Conservation (phyloP, 2,888 invertebrate species). For the Molanna angustata region DNA sequence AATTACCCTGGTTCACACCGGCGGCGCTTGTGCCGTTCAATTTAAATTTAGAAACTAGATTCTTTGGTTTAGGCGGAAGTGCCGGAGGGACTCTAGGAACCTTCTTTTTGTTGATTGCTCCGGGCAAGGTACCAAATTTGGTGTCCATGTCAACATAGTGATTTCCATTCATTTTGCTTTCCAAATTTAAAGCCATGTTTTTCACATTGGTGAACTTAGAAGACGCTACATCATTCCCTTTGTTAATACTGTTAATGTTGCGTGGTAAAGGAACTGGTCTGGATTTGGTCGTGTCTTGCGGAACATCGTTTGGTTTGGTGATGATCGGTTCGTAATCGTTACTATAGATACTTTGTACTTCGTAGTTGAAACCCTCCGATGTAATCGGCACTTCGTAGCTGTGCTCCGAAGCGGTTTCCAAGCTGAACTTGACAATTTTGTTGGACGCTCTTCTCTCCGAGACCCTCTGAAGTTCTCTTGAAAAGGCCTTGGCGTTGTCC, state of each 20-base stretch:
- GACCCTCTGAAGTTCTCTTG: conserved; percentile 34
- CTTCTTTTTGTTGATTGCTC: conserved; percentile 54
- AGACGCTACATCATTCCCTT: conserved; percentile 31
- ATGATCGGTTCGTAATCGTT: conserved; percentile 73
- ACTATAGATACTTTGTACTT: conserved; percentile 67
- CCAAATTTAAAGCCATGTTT: conserved; percentile 52
- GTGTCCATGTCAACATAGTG: conserved; percentile 58
- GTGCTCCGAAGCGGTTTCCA: conserved; percentile 55
- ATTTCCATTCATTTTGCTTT: conserved; percentile 48
- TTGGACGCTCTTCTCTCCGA: conserved; percentile 48
- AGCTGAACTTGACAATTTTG: conserved; percentile 54
- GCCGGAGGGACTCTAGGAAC: conserved; percentile 69
- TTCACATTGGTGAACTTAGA: conserved; percentile 53
- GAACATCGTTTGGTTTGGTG: conserved; percentile 47
- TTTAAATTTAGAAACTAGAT: conserved; percentile 66
- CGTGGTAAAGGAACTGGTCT: conserved; percentile 44
- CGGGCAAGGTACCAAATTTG: conserved; percentile 49
- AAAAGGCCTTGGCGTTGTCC: conserved; percentile 7
- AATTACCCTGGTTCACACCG: conserved; percentile 40
- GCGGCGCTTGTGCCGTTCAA: conserved; percentile 42
- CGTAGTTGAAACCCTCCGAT: conserved; percentile 53
- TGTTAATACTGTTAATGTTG: conserved; percentile 36
- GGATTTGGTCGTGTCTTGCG: conserved; percentile 41
- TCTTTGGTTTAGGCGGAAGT: conserved; percentile 76
- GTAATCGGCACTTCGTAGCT: conserved; percentile 62